phyloP scores from a whole-genome alignment of 2,888 invertebrate species.

The Urechis unicinctus region DNA sequence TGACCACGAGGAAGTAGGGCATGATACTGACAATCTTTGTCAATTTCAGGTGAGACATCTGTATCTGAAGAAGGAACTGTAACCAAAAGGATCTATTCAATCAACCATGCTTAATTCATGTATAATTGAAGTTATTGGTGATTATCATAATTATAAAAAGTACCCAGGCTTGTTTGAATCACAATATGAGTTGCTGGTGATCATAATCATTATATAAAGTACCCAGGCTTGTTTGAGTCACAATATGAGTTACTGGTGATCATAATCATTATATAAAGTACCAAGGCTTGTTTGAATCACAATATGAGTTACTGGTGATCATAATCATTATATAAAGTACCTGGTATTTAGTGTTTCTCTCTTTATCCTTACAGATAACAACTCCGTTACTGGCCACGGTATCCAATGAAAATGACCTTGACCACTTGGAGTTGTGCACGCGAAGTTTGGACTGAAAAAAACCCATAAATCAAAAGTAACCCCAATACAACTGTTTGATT shows the following conservation, averaged over 20 bases:
- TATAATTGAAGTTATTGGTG: no score
- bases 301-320: neutral
- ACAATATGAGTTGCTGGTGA: no score
- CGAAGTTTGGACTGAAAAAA: conserved; percentile 44
- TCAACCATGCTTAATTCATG: no score
- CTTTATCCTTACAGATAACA: conserved; percentile 59
- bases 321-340: conserved; percentile 23
- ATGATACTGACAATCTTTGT: conserved; percentile 74
- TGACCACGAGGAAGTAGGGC: conserved; percentile 72
- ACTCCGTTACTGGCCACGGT: conserved; percentile 71
- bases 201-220: no score
- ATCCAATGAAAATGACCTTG: conserved; percentile 55
- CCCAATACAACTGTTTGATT: neutral
- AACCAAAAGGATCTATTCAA: no score
- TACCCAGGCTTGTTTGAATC: no score
- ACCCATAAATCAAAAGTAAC: neutral
- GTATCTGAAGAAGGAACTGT: conserved; percentile 63
- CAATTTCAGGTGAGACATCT: conserved; percentile 65
- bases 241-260: neutral
- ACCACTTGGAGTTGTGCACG: conserved; percentile 52
- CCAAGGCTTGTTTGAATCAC: neutral
- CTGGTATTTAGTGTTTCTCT: conserved; percentile 66
- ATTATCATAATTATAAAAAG: no score
- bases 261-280: neutral
- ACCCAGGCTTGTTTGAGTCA: neutral